phyloP scores from a whole-genome alignment of 1,140 invertebrate genomes.

The Scaptomyza montana region DNA sequence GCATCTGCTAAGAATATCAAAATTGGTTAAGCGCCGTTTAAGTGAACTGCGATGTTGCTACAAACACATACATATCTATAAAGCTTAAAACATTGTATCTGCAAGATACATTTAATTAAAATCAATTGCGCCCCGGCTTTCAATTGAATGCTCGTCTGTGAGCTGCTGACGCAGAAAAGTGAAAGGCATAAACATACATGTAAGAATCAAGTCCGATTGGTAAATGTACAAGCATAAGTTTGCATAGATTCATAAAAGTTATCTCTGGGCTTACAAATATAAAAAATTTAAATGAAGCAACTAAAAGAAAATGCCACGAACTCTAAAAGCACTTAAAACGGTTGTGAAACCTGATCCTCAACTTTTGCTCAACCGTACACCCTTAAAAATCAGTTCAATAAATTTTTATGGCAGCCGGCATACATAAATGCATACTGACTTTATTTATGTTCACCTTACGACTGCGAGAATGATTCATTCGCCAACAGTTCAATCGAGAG shows the following conservation, averaged over 20 bases:
- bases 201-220: constrained; percentile 31
- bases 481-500: constrained; percentile 4
- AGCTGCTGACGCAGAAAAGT: constrained; percentile 54
- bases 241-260: constrained; percentile 28
- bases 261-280: constrained; percentile 1
- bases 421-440: constrained; percentile 39
- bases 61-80: constrained; percentile 2
- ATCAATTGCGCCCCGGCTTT: constrained; percentile 51
- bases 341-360: constrained; percentile 69
- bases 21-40: constrained; percentile 38
- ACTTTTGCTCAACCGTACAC: constrained; percentile 58
- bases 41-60: constrained; percentile 50
- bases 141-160: constrained; percentile 5
- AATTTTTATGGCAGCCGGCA: constrained; percentile 50
- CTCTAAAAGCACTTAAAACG: background rate
- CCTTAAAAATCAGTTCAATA: constrained; percentile 36
- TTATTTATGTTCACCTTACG: constrained; percentile 11
- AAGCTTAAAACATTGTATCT: constrained; percentile 21
- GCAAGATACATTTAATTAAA: constrained; percentile 59
- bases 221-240: background rate
- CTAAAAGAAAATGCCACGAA: background rate
- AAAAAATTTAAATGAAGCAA: background rate
- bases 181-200: constrained; percentile 37
- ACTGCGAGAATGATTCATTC: constrained; percentile 22
- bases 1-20: constrained; percentile 9